phyloP scores from a whole-genome alignment of 2,888 invertebrate species.

The Leucophora obtusa region DNA sequence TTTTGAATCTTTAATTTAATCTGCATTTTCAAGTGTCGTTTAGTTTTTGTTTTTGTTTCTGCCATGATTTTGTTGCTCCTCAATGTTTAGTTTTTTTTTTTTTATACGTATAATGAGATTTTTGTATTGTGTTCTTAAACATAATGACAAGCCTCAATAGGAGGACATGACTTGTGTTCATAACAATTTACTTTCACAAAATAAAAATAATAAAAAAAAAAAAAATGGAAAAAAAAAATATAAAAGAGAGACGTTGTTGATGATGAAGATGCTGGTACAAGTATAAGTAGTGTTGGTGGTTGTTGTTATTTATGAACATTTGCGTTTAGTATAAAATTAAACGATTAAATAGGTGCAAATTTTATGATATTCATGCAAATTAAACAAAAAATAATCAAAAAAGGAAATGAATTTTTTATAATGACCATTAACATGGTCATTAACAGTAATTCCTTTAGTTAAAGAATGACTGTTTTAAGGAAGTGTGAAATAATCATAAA shows the following conservation, averaged over 20 bases:
- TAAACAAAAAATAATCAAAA: constrained; percentile 27
- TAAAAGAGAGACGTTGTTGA: not conserved
- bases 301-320: constrained; percentile 1
- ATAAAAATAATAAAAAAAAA: constrained; percentile 8
- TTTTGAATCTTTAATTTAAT: constrained; percentile 41
- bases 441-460: constrained; percentile 33
- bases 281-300: constrained; percentile 23
- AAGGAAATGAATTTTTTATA: constrained; percentile 2
- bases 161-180: constrained; percentile 57
- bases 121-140: constrained; percentile 46
- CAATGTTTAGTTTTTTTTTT: constrained; percentile 23
- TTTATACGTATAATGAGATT: constrained; percentile 56
- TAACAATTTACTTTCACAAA: constrained; percentile 45
- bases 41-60: constrained; percentile 14
- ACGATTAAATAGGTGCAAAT: constrained; percentile 58
- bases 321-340: constrained; percentile 27
- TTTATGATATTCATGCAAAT: constrained; percentile 55
- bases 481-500: not conserved
- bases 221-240: not conserved
- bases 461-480: not conserved
- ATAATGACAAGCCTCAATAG: constrained; percentile 58
- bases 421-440: constrained; percentile 51
- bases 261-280: constrained; percentile 15
- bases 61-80: constrained; percentile 8
- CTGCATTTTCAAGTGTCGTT: constrained; percentile 46